These are phyloP conservation scores for Malurus cyaneus DNA, from an alignment of 2,113 vertebrate genomes.

Conservation along the genomic window DNA sequence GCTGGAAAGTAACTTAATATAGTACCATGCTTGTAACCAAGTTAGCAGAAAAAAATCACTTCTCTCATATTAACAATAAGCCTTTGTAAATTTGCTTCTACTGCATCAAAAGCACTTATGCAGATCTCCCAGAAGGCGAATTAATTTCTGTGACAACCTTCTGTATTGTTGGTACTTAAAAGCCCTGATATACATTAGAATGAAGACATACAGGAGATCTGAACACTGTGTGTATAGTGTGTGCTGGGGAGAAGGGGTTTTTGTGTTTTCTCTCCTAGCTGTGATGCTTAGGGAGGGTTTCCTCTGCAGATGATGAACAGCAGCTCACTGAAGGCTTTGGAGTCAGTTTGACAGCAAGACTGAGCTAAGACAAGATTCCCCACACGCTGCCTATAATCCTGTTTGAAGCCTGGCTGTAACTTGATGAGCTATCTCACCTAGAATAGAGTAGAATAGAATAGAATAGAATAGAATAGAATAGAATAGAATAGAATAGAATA, in stretches of 20 bases:
- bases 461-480: neutral
- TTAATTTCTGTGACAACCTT: neutral
- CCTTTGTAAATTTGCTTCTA: neutral
- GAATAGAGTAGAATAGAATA: neutral
- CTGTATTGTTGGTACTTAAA: neutral
- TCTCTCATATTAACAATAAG: neutral
- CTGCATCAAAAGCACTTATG: neutral
- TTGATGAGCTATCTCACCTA: neutral
- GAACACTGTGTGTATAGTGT: neutral
- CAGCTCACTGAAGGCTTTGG: neutral
- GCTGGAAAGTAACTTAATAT: neutral
- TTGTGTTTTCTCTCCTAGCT: neutral
- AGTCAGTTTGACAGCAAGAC: neutral
- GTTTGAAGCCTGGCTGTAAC: neutral
- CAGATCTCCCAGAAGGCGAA: neutral
- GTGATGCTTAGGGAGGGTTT: neutral
- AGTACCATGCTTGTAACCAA: neutral
- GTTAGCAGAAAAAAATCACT: neutral
- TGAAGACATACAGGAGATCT: neutral
- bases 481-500: neutral
- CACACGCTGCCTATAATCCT: accelerated
- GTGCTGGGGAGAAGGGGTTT: neutral
- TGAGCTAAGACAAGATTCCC: neutral
- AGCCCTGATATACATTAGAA: neutral
- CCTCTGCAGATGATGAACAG: neutral